Base-by-base conservation (phyloP, 1,140 invertebrate species). In the Lucilia sericata region DNA sequence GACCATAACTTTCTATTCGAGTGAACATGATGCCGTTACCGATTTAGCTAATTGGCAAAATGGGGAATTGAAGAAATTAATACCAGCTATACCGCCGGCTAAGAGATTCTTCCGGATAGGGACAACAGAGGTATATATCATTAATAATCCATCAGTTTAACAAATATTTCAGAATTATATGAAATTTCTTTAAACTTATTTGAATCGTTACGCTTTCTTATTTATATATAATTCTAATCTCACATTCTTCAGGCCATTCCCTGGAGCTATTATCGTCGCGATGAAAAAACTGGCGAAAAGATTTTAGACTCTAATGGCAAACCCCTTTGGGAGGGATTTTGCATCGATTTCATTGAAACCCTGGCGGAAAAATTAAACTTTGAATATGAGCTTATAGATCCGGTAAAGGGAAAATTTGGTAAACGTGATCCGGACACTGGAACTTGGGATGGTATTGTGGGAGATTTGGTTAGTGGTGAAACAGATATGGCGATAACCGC, bases 371-470 rank as follows among this genome's bases (percentile, higher is more conserved):
- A 94, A n/a, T 95, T 98, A 93, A 93, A 96, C 65, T 99, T 99
- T 86, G 96, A 97, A 86, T 99, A 97, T 87, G 95, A 96, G 85
- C 94, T 99, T 5, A 93, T 98, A 0, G 92, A 95, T 85, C 95
- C 93, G 60, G 91, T 91, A 82, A 88, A 93, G 85, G 94, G 94
- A 0, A 93, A 93, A 49, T 98, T 98, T 91, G 98, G 98, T 0
- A 91, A 92, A 49, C 94, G 94, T 87, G 86, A 93, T 10, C 90
- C 93, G 0, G 14, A 10, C 1, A 95, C 95, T 86, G 96, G 96
- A 0, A 92, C 95, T n/a, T 99, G 98, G 97, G 94, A 95, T 88
- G 98, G 98, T 0, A 92, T 99, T 36, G 94, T 99, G 1, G 96
- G 97, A 2, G 97, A 99, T 91, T 92, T 99, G n/a, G 94, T 96